Evolutionary conservation across 2,888 invertebrate species (phyloP), one percentile per base, ranked within the genome.

Genomic region (Apocheima hispidaria): DNA sequence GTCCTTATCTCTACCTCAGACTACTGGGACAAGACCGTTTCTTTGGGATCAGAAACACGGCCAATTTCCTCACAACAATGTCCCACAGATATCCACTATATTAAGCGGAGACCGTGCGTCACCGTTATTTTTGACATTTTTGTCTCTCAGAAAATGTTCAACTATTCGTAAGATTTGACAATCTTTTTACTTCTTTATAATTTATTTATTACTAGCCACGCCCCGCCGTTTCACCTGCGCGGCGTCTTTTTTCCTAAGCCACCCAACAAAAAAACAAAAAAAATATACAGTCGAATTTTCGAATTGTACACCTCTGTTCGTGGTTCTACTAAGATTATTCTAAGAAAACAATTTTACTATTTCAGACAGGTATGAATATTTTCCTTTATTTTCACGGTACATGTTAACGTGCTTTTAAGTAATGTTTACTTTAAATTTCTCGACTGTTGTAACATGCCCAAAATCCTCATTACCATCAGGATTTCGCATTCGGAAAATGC

Each of bases 401-500:
- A 54, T 46, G 46, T 46, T 40, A 48, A 35, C 33, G n/a, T 35
- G 12, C 2, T 16, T 26, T 33, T 12, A 51, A 50, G 36, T 54
- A 49, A 53, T 26, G n/a, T 35, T 36, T 14, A 4, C 43, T 36
- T 43, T 16, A 43, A 30, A 28, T 43, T 16, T 54, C 18, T 21
- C 54, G 9, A 12, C 49, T 35, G 23, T 21, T 38, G 30, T 33
- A 44, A 51, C 38, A 55, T 60, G 54, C 50, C 23, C 30, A 40
- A 61, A 61, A 56, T 46, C 51, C 51, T 51, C 40, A 61, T 61
- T 51, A 56, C 51, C 55, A 56, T 52, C 14, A 18, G 40, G 46
- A 56, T 51, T 55, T 14, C 18, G 16, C 38, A 38, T 65, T 56
- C 57, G 63, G 63, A 52, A 58, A 69, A 69, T 73, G 61, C 69